These are phyloP conservation scores for Apodemus sylvaticus DNA, from an alignment of 2,113 vertebrate genomes.

Conservation along the genomic window DNA sequence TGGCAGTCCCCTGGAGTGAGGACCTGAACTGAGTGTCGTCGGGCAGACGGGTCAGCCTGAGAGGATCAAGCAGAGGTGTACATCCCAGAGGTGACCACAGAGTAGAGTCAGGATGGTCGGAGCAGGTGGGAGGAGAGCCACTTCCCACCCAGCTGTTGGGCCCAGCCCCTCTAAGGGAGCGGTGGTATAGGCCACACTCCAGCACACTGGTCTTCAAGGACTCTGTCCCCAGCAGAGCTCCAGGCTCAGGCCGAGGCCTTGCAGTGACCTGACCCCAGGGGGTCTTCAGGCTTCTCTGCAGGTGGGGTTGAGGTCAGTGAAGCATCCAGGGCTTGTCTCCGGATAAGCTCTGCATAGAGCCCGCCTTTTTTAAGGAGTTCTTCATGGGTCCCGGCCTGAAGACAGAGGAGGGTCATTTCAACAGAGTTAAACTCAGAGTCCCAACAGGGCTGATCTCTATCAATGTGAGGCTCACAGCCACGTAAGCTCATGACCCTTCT, in stretches of 20 bases:
- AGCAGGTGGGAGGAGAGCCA: neutral
- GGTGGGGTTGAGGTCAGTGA: neutral
- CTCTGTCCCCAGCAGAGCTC: neutral
- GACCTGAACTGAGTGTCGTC: neutral
- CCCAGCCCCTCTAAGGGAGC: neutral
- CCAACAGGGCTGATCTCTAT: accelerated
- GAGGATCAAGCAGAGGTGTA: neutral
- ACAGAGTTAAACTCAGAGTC: neutral
- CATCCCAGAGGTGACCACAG: neutral
- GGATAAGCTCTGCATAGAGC: conserved; percentile 93
- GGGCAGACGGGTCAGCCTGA: neutral
- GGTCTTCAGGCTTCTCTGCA: neutral
- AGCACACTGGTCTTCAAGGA: neutral
- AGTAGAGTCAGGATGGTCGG: neutral
- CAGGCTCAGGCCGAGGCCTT: accelerated
- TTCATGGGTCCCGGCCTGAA: conserved; percentile 92
- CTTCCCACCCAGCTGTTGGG: neutral
- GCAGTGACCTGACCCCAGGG: neutral
- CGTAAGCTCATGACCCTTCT: neutral
- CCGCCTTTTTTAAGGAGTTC: conserved; percentile 91
- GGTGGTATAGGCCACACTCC: neutral
- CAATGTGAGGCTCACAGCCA: neutral
- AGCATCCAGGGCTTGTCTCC: conserved; percentile 87
- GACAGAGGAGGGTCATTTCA: neutral
- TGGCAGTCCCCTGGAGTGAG: neutral